These are phyloP conservation scores for Cephus nigrinus DNA, from an alignment of 2,888 invertebrate species.

Conservation along the genomic window DNA sequence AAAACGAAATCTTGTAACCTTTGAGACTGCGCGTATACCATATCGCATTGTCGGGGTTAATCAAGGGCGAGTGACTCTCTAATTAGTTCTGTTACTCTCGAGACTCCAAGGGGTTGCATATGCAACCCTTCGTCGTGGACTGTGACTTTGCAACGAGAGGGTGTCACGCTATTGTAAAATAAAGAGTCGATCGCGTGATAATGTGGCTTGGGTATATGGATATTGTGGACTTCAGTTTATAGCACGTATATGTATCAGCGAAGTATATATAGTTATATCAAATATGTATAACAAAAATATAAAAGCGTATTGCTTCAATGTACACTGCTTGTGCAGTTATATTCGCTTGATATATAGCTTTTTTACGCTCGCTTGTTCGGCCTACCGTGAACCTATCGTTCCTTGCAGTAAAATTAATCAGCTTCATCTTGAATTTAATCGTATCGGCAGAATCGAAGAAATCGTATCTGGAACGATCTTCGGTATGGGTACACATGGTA, in stretches of 20 bases:
- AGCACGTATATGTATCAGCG: not conserved
- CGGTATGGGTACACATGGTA: not conserved
- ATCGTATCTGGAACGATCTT: not conserved
- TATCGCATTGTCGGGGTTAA: not conserved
- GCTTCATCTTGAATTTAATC: not conserved
- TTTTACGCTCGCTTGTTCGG: not conserved
- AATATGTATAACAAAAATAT: not conserved
- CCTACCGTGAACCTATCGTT: not conserved
- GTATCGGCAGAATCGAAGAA: not conserved
- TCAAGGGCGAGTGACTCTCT: constrained; percentile 43
- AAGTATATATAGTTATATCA: not conserved
- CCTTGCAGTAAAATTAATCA: not conserved
- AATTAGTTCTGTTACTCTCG: constrained; percentile 48
- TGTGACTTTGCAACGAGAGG: not conserved
- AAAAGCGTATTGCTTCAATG: not conserved
- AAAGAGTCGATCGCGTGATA: not conserved
- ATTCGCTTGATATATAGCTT: not conserved
- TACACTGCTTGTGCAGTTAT: not conserved
- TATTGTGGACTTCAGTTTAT: not conserved
- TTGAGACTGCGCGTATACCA: not conserved
- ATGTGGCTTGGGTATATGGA: not conserved
- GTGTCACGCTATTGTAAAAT: not conserved
- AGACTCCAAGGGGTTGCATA: constrained; percentile 38
- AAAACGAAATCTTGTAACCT: not conserved
- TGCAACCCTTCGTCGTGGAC: not conserved